Base-by-base conservation (phyloP, 2,888 invertebrate species). In the Brachyptera risi region DNA sequence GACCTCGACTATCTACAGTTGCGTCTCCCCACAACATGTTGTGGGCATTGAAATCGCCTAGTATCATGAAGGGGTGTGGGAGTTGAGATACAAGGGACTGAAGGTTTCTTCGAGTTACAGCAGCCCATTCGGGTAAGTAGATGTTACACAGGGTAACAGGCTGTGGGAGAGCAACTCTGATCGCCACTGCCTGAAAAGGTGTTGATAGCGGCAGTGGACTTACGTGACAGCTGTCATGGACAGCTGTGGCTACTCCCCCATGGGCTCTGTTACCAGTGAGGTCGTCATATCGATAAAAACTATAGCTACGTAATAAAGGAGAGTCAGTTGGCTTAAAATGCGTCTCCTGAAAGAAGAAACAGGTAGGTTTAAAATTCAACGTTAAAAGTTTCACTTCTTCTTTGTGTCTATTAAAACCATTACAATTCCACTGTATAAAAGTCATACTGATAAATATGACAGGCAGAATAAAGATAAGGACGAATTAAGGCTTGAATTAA, bases 31-130 rank as follows among this genome's bases (percentile, higher is more conserved):
- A 61, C 15, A 59, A n/a, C 23, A 49, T 7, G 56, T 50, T 59
- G 47, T 58, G 63, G 31, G 61, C 60, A 56, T 63, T 63, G 37
- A 63, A 61, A 37, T 63, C 60, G 3, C 63, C 60, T 19, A 60
- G 13, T 3, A 63, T 23, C 13, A 63, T 42, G 38, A 61, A 61
- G 13, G 63, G 63, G n/a, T n/a, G 11, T 11, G 60, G 62, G 5
- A 62, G 40, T 56, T 62, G 60, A 11, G 17, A 19, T 19, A 44
- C 44, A 4, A 44, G 44, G 21, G 15, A 9, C 9, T 19, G 9
- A 2, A 44, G 21, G 21, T 44, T 19, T 17, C 19, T 17, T 17
- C 9, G 9, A 19, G 15, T 19, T 9, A 44, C 44, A 2, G 21
- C 15, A 9, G 3, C 44, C 21, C 19, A 44, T 21, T 15, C 19